Evolutionary conservation across 2,113 vertebrate genomes (phyloP).

Genomic region (Malurus melanocephalus): DNA sequence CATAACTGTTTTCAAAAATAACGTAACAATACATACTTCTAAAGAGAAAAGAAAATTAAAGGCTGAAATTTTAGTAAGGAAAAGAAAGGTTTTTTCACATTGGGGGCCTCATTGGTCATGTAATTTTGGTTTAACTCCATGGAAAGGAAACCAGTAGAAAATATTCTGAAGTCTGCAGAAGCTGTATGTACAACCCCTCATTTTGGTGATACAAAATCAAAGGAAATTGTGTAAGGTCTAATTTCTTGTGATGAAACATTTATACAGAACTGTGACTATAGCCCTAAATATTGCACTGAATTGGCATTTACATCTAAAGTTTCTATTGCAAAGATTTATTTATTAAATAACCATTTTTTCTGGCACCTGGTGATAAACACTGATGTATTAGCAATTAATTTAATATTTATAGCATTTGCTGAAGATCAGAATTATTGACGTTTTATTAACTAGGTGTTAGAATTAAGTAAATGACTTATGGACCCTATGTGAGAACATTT

Average conservation of each 20-base stretch:
- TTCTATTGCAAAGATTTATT: background rate
- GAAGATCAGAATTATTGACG: constrained; percentile 18
- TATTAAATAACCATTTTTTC: background rate
- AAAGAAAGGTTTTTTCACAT: background rate
- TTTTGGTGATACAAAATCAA: background rate
- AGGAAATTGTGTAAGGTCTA: background rate
- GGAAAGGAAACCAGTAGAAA: background rate
- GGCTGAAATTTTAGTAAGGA: background rate
- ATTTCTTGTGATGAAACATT: background rate
- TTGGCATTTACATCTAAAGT: background rate
- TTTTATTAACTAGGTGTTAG: constrained; percentile 9
- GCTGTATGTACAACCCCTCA: background rate
- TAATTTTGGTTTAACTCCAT: background rate
- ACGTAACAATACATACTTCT: background rate
- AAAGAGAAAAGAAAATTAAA: background rate
- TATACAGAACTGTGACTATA: background rate
- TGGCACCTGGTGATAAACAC: constrained; percentile 5
- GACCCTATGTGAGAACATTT: background rate
- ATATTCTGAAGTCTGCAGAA: background rate
- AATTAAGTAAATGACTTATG: constrained; percentile 15
- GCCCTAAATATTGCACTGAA: background rate
- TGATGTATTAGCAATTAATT: background rate
- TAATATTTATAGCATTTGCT: constrained; percentile 36
- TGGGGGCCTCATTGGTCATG: background rate
- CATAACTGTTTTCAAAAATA: background rate